These are phyloP conservation scores for Anas georgica DNA, from an alignment of 2,797 vertebrate species.

Conservation along the genomic window DNA sequence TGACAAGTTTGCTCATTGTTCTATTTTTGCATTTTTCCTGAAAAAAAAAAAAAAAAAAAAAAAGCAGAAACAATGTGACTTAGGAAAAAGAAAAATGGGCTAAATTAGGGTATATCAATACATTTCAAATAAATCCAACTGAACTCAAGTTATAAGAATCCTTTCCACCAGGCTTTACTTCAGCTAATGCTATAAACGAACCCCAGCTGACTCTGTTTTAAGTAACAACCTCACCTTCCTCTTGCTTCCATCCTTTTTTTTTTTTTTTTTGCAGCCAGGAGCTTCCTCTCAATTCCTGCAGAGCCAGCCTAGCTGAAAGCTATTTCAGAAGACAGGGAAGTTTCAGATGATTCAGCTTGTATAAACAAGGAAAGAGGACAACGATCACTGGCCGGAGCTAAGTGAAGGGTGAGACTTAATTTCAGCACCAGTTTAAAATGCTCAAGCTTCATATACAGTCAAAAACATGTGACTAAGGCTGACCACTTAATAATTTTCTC, in stretches of 20 bases:
- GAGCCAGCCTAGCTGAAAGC: neutral
- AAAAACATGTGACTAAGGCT: neutral
- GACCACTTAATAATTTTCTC: neutral
- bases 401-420: neutral
- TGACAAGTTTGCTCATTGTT: neutral
- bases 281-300: neutral
- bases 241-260: neutral
- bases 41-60: neutral
- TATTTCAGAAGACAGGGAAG: neutral
- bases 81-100: rapidly evolving
- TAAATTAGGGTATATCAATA: neutral
- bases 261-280: neutral
- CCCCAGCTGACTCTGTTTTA: neutral
- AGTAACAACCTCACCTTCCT: neutral
- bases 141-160: neutral
- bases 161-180: neutral
- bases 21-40: neutral
- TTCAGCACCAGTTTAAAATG: neutral
- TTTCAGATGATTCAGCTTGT: neutral
- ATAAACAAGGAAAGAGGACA: neutral
- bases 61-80: neutral
- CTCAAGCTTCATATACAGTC: neutral
- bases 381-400: neutral
- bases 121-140: neutral
- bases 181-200: rapidly evolving